Evolutionary conservation across 2,888 invertebrate genomes (phyloP), one percentile per base, ranked within the genome.

Genomic region (Antheraea yamamai): DNA sequence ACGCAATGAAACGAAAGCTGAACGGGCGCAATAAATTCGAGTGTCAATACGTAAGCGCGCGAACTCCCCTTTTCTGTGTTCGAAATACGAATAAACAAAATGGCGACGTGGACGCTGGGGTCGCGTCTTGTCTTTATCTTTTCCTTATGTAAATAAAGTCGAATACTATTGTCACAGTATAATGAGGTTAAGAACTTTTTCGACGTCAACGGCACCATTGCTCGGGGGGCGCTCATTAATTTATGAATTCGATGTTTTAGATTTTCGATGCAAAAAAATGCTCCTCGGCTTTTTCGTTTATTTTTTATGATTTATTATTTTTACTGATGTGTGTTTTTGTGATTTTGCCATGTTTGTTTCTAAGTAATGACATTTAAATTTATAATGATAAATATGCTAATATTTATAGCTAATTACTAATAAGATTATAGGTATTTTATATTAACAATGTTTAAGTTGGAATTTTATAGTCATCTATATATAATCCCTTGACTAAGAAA

Each of bases 101-200:
- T 93, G 93, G 93, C 92, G 87, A 83, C 87, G 80, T 77, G 79
- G 79, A 81, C 84, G 39, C 39, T 70, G 39, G 70, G 70, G 70
- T 70, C 84, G 85, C 91, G 89, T 92, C 93, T 92, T 93, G 92
- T 89, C 94, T 94, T 94, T 94, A 94, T 95, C 92, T 94, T 92
- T 94, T 94, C 89, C 92, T 92, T 93, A 94, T 94, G 94, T 91
- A 93, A 95, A 94, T 94, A 83, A 61, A 75, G 84, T 81, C 83
- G 83, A 83, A 81, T 89, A 87, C 91, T 88, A 90, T 91, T 89
- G 84, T n/a, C 64, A 84, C 84, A 87, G 85, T 91, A 91, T 90
- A 90, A 92, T 91, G 91, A 92, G 89, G 89, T 89, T 92, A 92
- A 92, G 89, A 93, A 94, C 92, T 93, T 93, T 91, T 86, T 85